A percentile compares a stretch with the other conserved stretches of the same genome.
These are phyloP conservation scores for Adelges cooleyi DNA, from an alignment of 1,140 invertebrate genomes.

Conservation along the genomic window DNA sequence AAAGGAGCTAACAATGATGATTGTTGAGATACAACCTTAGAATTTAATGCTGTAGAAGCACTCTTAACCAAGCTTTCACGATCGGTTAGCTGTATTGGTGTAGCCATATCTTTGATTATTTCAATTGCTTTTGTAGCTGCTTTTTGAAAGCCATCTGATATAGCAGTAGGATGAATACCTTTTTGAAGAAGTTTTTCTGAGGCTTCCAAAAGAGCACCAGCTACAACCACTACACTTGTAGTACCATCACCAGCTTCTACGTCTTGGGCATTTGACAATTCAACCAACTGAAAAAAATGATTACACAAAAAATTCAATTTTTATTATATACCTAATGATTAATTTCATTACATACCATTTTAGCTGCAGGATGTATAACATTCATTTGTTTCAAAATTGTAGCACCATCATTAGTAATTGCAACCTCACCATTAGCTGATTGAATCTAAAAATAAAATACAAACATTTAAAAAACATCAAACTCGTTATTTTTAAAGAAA, in stretches of 20 bases:
- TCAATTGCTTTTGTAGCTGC: conserved; percentile 75
- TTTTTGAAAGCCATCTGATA: conserved; percentile 92
- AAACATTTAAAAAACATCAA: conserved; percentile 14
- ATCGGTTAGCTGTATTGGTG: conserved; percentile 75
- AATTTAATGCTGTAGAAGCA: conserved; percentile 94
- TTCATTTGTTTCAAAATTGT: conserved; percentile 99
- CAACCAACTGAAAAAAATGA: conserved; percentile 65
- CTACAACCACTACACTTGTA: conserved; percentile 92
- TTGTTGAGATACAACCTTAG: conserved; percentile 98
- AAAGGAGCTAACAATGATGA: conserved; percentile 88
- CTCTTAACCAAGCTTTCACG: conserved; percentile 81
- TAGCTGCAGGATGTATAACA: conserved; percentile 95
- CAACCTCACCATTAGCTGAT: conserved; percentile 92
- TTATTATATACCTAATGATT: no score
- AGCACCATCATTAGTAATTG: conserved; percentile 99
- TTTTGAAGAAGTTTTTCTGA: conserved; percentile 83
- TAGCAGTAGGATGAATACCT: conserved; percentile 94
- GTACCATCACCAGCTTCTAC: conserved; percentile 99
- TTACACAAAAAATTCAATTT: neutral
- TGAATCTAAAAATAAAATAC: conserved; percentile 62
- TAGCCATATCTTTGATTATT: conserved; percentile 76
- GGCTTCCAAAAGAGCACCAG: conserved; percentile 88
- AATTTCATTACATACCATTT: no score
- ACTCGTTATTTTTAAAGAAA: neutral
- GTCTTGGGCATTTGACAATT: conserved; percentile 96